Conservation (phyloP, 2,888 invertebrate species). For the Lamellibrachia columna region DNA sequence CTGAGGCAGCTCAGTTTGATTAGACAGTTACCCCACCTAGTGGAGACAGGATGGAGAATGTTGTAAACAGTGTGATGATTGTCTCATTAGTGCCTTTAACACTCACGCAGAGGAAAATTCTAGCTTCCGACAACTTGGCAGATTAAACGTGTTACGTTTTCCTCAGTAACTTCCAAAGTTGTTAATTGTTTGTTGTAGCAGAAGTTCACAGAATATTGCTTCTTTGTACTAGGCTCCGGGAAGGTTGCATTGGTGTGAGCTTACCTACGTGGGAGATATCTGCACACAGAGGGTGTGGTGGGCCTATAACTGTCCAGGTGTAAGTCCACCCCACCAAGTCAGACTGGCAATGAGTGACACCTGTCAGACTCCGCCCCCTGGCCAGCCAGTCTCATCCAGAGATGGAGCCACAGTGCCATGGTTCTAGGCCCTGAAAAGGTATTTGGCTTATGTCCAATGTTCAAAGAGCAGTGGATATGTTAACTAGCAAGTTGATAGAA, state of each 20-base stretch:
- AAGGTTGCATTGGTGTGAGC: background rate
- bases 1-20: no score
- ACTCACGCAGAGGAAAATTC: no score
- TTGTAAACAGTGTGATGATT: no score
- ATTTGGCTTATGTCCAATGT: background rate
- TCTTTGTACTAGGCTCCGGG: background rate
- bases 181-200: no score
- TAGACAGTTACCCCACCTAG: no score
- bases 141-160: no score
- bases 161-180: no score
- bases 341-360: background rate
- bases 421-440: background rate
- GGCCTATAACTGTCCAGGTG: background rate
- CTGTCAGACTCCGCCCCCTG: background rate
- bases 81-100: no score
- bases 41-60: no score
- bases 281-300: background rate
- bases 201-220: no score
- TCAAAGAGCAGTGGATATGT: background rate
- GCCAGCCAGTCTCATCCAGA: background rate
- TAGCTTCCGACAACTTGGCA: no score
- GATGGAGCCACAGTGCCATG: background rate
- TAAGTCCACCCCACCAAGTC: background rate
- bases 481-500: background rate
- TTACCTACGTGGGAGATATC: background rate